Base-by-base conservation (phyloP, 2,797 vertebrate genomes). In the Amazonetta brasiliensis region DNA sequence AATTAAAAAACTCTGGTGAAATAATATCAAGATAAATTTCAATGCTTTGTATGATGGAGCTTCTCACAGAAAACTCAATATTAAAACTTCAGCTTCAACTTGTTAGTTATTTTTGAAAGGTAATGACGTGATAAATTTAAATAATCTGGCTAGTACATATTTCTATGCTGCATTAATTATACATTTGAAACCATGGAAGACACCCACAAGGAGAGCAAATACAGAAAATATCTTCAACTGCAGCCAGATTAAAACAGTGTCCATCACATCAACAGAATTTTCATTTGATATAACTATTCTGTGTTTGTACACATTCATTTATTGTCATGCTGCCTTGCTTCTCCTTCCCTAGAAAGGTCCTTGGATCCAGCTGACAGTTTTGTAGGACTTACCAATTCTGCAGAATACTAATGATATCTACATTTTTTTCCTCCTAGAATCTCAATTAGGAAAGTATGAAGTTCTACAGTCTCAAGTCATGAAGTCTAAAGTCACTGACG, bases 1-100 rank as follows among this genome's bases (percentile, higher is more conserved):
- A 96, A 97, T 97, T 97, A 97, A 97, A 96, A 97, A 74, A 90
- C 79, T 92, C 39, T 82, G 92, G 97, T 95, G 97, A 96, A 97
- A 97, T 95, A 94, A 73, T 72, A 91, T 66, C 74, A 88, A 95
- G 92, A 96, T 95, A 96, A 96, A 96, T 97, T 83, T 92, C 64
- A 89, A 3, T 81, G 56, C 55, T 96, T 97, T 96, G 4, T 69
- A 73, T 95, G 92, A 72, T 79, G 39, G 78, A 87, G 39, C 19
- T 96, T 60, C 63, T 96, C 68, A 92, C 25, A 95, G 68, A 90
- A 90, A 55, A 82, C 35, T 63, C 50, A 55, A 77, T 96, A 95
- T 97, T 91, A 90, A 50, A 95, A 64, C 80, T 89, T 69, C 73
- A 82, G 55, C 84, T 95, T 59, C 90, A 96, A 93, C 86, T 95